phyloP scores from a whole-genome alignment of 2,888 invertebrate species.

The Eurois occulta region DNA sequence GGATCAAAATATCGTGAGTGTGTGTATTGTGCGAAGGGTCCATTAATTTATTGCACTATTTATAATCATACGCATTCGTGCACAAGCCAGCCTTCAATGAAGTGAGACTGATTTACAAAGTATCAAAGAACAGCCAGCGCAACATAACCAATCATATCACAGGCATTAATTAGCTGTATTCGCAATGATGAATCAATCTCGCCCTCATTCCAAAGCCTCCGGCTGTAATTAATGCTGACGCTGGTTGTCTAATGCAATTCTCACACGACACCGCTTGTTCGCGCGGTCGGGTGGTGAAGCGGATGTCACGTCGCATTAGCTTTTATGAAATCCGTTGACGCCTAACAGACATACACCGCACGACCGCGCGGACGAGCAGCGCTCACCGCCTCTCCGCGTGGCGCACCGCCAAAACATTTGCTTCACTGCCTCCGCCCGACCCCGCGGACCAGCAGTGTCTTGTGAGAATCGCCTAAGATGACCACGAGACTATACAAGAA shows the following conservation, averaged over 20 bases:
- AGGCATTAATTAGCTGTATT: constrained; percentile 42
- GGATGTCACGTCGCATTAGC: background rate
- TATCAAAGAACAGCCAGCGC: constrained; percentile 10
- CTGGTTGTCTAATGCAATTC: background rate
- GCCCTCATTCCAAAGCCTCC: constrained; percentile 10
- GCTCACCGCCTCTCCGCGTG: background rate
- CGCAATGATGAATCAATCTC: constrained; percentile 47
- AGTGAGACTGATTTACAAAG: background rate
- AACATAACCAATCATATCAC: constrained; percentile 29
- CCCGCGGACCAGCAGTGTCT: background rate
- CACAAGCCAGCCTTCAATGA: background rate
- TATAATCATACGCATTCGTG: background rate
- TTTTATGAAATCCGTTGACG: background rate
- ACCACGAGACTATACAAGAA: background rate
- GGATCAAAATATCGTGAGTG: background rate
- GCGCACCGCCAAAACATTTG: background rate
- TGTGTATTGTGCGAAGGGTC: background rate
- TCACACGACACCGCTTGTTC: background rate
- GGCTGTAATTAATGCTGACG: constrained; percentile 44
- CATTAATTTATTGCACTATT: background rate
- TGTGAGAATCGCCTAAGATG: background rate
- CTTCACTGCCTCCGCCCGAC: background rate
- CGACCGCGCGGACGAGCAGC: background rate
- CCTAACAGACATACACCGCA: background rate
- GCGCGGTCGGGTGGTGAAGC: background rate